These are phyloP conservation scores for Trissolcus basalis DNA, from an alignment of 1,140 invertebrate species.

Conservation along the genomic window DNA sequence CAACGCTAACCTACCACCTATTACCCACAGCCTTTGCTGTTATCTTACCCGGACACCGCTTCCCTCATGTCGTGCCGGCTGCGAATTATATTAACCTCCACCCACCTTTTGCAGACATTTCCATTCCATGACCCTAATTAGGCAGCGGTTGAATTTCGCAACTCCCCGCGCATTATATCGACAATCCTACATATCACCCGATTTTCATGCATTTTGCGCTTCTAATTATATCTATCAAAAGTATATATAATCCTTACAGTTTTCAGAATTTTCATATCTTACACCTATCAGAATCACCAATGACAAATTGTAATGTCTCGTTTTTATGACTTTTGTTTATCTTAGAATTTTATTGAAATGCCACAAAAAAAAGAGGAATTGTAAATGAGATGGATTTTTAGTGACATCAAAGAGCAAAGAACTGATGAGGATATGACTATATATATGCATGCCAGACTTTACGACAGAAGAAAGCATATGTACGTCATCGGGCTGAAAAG, in stretches of 20 bases:
- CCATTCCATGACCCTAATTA: slow-evolving; percentile 61
- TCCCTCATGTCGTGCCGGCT: slow-evolving; percentile 64
- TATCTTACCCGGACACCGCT: slow-evolving; percentile 76
- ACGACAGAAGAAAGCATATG: slow-evolving; percentile 38
- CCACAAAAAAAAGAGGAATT: too few relatives aligned
- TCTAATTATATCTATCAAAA: slow-evolving; percentile 17
- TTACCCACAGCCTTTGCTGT: slow-evolving; percentile 76
- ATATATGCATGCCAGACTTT: background rate
- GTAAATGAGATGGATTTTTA: too few relatives aligned
- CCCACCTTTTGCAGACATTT: slow-evolving; percentile 50
- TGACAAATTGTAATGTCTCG: too few relatives aligned
- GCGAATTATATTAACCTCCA: slow-evolving; percentile 72
- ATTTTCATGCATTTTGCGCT: slow-evolving; percentile 47
- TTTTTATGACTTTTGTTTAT: too few relatives aligned
- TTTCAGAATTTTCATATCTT: background rate
- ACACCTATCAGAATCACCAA: too few relatives aligned
- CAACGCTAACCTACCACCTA: slow-evolving; percentile 69
- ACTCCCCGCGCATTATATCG: slow-evolving; percentile 50
- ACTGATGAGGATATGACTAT: slow-evolving; percentile 14
- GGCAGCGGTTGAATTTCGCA: slow-evolving; percentile 54
- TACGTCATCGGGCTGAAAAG: slow-evolving; percentile 43
- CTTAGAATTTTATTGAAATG: too few relatives aligned
- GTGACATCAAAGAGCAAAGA: too few relatives aligned
- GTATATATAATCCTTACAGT: background rate
- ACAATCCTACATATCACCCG: slow-evolving; percentile 46